Percentiles rank a stretch among this genome's conserved stretches.
These are phyloP conservation scores for Fistularia commersonii DNA, from an alignment of 2,797 vertebrate genomes.

Conservation along the genomic window DNA sequence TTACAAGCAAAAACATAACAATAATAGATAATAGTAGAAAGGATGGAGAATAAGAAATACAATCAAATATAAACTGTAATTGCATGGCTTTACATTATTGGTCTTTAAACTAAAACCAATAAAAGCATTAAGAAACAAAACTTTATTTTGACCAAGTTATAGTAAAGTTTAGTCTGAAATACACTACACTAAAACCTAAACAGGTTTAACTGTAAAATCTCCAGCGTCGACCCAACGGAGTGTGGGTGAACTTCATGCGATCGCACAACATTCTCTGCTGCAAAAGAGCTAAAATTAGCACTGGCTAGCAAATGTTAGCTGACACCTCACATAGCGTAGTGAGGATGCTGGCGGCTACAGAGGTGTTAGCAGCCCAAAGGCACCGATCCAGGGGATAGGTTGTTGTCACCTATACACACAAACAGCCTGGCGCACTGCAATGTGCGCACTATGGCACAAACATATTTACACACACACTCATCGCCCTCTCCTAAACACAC, in stretches of 20 bases:
- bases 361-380: conserved; percentile 33
- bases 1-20: too few relatives aligned
- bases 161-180: too few relatives aligned
- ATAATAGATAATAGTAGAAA: too few relatives aligned
- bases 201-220: too few relatives aligned
- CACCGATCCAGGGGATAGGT: conserved; percentile 39
- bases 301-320: conserved; percentile 47
- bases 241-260: conserved; percentile 15
- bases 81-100: too few relatives aligned
- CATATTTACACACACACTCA: neutral
- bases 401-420: conserved; percentile 48
- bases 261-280: conserved; percentile 43
- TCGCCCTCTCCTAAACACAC: conserved; percentile 1
- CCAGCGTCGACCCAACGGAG: too few relatives aligned
- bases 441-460: conserved; percentile 1
- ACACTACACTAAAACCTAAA: too few relatives aligned
- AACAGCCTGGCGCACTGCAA: conserved; percentile 20
- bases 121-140: too few relatives aligned
- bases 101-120: too few relatives aligned
- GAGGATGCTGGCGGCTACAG: conserved; percentile 47
- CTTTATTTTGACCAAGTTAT: too few relatives aligned
- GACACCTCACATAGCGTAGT: conserved; percentile 55
- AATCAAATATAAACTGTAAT: too few relatives aligned
- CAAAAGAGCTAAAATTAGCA: conserved; percentile 66
- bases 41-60: too few relatives aligned